Evolutionary conservation across 1,140 invertebrate species (phyloP).

Genomic region (Drosophila parabipectinata): DNA sequence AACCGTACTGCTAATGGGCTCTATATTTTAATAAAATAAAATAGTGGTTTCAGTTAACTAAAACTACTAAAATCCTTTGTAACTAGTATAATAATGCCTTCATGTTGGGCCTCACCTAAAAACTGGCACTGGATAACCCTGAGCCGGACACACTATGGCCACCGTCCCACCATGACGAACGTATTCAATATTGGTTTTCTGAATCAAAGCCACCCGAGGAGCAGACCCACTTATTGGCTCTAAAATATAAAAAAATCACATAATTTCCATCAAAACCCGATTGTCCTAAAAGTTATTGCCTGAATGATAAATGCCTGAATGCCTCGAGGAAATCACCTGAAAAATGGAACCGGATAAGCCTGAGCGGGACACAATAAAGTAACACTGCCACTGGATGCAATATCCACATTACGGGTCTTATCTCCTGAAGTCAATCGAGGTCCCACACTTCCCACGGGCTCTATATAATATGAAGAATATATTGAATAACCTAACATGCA

Average conservation of each 20-base stretch:
- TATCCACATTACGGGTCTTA: conserved; percentile 75
- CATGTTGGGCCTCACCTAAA: conserved; percentile 85
- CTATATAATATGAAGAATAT: conserved; percentile 17
- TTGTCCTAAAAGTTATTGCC: too few relatives aligned
- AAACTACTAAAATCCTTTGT: neutral
- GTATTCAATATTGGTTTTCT: conserved; percentile 86
- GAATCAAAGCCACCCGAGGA: conserved; percentile 85
- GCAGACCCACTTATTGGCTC: conserved; percentile 89
- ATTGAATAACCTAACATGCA: neutral
- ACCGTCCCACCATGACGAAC: conserved; percentile 56
- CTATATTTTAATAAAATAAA: conserved; percentile 81
- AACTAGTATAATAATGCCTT: conserved; percentile 26
- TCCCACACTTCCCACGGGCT: conserved; percentile 64
- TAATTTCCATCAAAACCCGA: neutral
- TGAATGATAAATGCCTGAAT: conserved; percentile 57
- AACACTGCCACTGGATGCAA: conserved; percentile 75
- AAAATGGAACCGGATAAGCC: conserved; percentile 86
- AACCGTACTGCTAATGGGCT: conserved; percentile 89
- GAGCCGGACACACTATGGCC: conserved; percentile 88
- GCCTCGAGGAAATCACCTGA: conserved; percentile 36
- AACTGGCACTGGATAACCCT: conserved; percentile 88
- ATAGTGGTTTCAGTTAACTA: neutral
- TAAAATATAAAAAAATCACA: conserved; percentile 68
- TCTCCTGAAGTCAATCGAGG: conserved; percentile 74
- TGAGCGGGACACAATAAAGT: conserved; percentile 88